Conservation (phyloP, 2,797 vertebrate genomes). For the Premnoplex brunnescens region DNA sequence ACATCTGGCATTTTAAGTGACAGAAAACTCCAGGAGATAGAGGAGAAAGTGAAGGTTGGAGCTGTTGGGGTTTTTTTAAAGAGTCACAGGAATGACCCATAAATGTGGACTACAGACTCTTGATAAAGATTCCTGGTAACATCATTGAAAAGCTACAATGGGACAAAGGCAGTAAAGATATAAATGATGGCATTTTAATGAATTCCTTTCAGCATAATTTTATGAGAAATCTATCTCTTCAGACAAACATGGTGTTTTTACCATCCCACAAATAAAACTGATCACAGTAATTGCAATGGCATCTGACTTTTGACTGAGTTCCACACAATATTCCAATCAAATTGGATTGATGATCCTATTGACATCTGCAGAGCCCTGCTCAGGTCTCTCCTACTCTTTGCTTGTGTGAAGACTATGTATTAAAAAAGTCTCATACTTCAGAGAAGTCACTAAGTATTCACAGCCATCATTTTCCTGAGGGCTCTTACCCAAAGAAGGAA, state of each 20-base stretch:
- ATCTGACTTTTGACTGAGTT: background rate
- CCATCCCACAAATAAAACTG: background rate
- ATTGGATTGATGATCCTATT: background rate
- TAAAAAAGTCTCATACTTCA: background rate
- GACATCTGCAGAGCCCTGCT: background rate
- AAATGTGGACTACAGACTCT: background rate
- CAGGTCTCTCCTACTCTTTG: background rate
- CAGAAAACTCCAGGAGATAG: background rate
- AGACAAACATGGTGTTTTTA: background rate
- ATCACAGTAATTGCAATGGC: background rate
- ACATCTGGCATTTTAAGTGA: background rate
- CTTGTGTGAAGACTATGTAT: background rate
- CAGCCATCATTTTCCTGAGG: background rate
- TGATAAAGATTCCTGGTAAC: background rate
- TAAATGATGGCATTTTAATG: background rate
- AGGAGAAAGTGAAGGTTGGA: background rate
- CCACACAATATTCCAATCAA: background rate
- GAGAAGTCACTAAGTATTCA: background rate
- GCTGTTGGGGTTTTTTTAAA: background rate
- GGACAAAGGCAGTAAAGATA: background rate
- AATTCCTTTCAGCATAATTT: background rate
- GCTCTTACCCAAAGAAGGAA: background rate
- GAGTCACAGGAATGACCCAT: background rate
- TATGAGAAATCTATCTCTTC: background rate
- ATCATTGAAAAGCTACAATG: background rate